Conservation (phyloP, 2,888 invertebrate genomes). For the Chironomus riparius region DNA sequence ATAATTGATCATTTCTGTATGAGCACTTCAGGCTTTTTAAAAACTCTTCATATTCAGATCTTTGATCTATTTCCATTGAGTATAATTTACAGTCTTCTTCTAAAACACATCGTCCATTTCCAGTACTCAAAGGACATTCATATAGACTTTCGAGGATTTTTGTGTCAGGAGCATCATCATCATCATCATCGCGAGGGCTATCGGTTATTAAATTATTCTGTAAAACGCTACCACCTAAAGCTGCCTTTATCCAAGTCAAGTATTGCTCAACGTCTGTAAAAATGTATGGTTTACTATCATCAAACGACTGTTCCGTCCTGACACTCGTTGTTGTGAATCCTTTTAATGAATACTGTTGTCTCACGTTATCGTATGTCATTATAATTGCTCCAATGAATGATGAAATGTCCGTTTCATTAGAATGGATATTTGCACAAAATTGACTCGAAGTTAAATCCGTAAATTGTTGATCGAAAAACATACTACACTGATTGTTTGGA, state of each 20-base stretch:
- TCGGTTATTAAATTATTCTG: not conserved
- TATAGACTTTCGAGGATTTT: not conserved
- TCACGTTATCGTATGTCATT: not conserved
- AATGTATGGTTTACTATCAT: constrained; percentile 10
- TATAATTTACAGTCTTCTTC: not conserved
- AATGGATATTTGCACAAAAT: constrained; percentile 16
- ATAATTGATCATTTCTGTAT: not conserved
- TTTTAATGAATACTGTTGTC: not conserved
- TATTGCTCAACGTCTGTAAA: constrained; percentile 9
- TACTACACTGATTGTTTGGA: constrained; percentile 2
- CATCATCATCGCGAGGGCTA: no score
- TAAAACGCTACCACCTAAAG: not conserved
- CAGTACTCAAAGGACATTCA: not conserved
- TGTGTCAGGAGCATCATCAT: no score
- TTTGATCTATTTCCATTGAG: constrained; percentile 1
- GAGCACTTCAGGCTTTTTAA: not conserved
- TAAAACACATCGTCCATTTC: not conserved
- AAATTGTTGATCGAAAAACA: constrained; percentile 2
- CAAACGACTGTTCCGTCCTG: not conserved
- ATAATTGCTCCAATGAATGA: constrained; percentile 4
- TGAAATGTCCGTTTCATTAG: not conserved
- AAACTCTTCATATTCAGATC: not conserved
- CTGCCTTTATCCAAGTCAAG: constrained; percentile 5
- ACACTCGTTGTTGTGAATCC: constrained; percentile 19
- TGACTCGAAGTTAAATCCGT: constrained; percentile 4